These are phyloP conservation scores for Tipula unca DNA, from an alignment of 2,888 invertebrate species.

Conservation along the genomic window DNA sequence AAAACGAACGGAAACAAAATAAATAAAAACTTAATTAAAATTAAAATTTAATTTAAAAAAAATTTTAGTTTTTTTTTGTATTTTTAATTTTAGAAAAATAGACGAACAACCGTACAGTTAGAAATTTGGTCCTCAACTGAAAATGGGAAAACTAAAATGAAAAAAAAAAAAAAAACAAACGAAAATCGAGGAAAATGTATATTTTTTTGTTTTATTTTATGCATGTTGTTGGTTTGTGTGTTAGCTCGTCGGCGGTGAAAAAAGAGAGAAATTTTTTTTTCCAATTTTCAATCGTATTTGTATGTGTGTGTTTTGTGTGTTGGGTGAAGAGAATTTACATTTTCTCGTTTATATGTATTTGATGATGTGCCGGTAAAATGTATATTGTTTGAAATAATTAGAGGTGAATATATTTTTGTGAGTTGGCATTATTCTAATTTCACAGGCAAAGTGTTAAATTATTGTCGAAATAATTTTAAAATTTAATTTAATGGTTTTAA, in stretches of 20 bases:
- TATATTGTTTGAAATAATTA: background rate
- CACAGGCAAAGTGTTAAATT: background rate
- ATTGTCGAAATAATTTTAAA: background rate
- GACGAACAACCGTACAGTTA: background rate
- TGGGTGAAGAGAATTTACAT: background rate
- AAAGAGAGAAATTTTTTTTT: background rate
- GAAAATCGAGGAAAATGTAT: background rate
- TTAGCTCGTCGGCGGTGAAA: background rate
- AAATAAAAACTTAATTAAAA: background rate
- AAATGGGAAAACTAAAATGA: background rate
- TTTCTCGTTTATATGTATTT: background rate
- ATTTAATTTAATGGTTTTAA: background rate
- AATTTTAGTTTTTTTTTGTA: background rate
- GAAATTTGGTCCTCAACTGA: conserved; percentile 8
- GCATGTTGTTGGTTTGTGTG: background rate
- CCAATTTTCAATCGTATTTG: background rate
- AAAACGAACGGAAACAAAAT: background rate
- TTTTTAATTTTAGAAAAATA: background rate
- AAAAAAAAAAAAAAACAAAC: background rate
- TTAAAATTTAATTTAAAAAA: background rate
- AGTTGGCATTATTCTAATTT: background rate
- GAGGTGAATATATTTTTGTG: background rate
- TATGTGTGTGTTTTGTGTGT: background rate
- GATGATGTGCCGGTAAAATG: background rate
- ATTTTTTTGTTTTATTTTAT: background rate